Percentiles rank a stretch among this genome's conserved stretches.
phyloP scores from a whole-genome alignment of 2,888 invertebrate genomes.

The Dexiosoma caninum region DNA sequence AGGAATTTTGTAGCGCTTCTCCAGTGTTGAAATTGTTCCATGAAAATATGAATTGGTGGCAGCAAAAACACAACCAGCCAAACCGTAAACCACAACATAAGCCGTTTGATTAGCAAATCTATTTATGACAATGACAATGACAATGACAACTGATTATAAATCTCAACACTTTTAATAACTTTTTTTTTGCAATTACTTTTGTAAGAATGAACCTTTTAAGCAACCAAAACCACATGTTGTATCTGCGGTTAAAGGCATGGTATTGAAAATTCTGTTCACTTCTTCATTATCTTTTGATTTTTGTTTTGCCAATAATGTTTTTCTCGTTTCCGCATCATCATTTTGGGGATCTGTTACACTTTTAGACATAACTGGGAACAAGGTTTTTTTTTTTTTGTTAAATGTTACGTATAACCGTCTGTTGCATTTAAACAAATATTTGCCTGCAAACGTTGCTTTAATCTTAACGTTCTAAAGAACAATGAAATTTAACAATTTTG shows the following conservation, averaged over 20 bases:
- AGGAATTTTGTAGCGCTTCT: constrained; percentile 85
- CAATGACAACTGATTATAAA: constrained; percentile 67
- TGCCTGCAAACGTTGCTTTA: not conserved
- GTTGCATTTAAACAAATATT: constrained; percentile 14
- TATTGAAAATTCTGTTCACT: constrained; percentile 76
- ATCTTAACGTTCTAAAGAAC: constrained; percentile 30
- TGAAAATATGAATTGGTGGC: constrained; percentile 84
- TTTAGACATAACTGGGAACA: constrained; percentile 15
- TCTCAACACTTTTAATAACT: constrained; percentile 63
- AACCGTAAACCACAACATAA: constrained; percentile 81
- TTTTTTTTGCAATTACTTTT: constrained; percentile 75
- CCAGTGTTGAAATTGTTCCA: constrained; percentile 84
- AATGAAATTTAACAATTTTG: constrained; percentile 38
- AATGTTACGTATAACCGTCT: not conserved
- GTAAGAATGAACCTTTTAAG: constrained; percentile 79
- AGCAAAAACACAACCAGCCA: constrained; percentile 83
- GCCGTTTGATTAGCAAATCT: constrained; percentile 76
- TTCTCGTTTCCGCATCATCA: constrained; percentile 43
- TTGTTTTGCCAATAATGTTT: constrained; percentile 41
- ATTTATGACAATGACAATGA: not conserved
- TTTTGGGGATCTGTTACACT: not conserved
- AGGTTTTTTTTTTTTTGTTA: not conserved
- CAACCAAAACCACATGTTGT: constrained; percentile 82
- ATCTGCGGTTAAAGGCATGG: constrained; percentile 80
- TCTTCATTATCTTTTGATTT: constrained; percentile 61